These are phyloP conservation scores for Casuarius casuarius DNA, from an alignment of 2,113 vertebrate species.

Conservation along the genomic window DNA sequence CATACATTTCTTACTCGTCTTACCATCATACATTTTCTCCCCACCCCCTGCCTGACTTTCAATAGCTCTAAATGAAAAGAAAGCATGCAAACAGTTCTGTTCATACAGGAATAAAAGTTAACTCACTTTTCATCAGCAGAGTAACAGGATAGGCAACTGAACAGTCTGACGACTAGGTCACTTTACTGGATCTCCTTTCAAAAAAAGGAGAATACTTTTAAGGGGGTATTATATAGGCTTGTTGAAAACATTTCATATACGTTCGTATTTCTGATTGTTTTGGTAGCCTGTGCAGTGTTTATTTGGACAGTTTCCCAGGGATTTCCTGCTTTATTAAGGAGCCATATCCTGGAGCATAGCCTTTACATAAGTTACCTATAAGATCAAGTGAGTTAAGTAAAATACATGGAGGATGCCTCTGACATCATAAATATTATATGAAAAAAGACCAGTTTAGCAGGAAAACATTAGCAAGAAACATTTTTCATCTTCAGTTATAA, in stretches of 20 bases:
- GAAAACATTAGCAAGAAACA: background rate
- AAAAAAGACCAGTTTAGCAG: background rate
- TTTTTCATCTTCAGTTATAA: background rate
- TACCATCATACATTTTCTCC: background rate
- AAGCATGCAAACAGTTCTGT: background rate
- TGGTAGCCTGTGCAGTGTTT: background rate
- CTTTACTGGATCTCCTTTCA: background rate
- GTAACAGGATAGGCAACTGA: background rate
- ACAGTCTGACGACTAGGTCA: background rate
- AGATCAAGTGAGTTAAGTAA: background rate
- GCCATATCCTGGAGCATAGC: background rate
- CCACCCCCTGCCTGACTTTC: background rate
- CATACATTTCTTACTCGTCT: background rate
- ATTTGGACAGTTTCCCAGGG: constrained; percentile 31
- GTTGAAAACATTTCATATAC: background rate
- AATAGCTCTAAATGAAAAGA: background rate
- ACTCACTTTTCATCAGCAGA: background rate
- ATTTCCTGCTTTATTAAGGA: constrained; percentile 56
- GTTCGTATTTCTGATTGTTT: background rate
- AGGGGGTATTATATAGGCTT: background rate
- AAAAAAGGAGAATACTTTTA: background rate
- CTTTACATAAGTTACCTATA: background rate
- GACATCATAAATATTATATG: background rate
- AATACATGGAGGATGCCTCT: background rate
- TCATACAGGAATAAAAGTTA: background rate